Evolutionary conservation across 2,113 vertebrate genomes (phyloP).

Genomic region (Nicator chloris): DNA sequence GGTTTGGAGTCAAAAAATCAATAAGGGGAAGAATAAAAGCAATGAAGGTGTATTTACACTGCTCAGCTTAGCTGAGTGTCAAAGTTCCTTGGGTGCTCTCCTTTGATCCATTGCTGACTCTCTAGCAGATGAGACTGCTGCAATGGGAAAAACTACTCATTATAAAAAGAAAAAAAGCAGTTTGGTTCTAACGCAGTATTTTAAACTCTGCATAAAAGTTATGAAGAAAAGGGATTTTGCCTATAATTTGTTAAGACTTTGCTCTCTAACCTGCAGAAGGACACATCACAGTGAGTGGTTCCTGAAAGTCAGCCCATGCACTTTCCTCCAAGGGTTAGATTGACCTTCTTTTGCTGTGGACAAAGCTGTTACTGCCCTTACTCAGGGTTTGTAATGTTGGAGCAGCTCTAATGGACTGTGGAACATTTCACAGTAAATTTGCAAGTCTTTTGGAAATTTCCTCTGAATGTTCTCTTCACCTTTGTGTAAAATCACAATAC

Average conservation of each 20-base stretch:
- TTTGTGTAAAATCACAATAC: slow-evolving; percentile 23
- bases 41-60: not conserved
- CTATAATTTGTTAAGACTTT: not conserved
- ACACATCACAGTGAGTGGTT: not conserved
- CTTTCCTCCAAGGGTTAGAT: slow-evolving; percentile 3
- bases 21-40: not conserved
- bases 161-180: not conserved
- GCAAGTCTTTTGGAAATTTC: slow-evolving; percentile 22
- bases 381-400: slow-evolving; percentile 34
- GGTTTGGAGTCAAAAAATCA: not conserved
- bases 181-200: not conserved
- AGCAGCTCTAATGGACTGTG: not conserved
- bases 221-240: not conserved
- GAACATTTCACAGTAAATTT: not conserved
- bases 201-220: not conserved
- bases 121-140: not conserved
- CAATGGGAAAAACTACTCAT: not conserved
- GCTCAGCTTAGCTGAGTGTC: not conserved
- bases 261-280: not conserved
- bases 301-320: slow-evolving; percentile 18
- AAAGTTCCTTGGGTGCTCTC: not conserved
- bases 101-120: not conserved
- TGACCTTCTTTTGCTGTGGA: slow-evolving; percentile 23
- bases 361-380: slow-evolving; percentile 21
- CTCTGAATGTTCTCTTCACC: slow-evolving; percentile 3